A percentile compares a stretch with the other conserved stretches of the same genome.
phyloP scores from a whole-genome alignment of 2,113 vertebrate species.

The Cryptomyrus ogoouensis region DNA sequence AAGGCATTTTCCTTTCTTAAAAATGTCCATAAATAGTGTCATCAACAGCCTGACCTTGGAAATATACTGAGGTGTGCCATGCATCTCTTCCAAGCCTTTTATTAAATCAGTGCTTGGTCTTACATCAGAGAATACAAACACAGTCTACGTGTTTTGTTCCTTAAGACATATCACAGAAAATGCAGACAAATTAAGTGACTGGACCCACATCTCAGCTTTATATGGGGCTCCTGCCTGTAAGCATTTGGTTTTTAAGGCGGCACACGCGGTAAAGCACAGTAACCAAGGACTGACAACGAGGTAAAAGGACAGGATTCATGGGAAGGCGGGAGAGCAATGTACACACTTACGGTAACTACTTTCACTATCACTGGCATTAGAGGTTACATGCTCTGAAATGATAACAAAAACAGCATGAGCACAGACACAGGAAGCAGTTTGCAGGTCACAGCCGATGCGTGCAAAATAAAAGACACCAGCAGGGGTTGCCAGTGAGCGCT shows the following conservation, averaged over 20 bases:
- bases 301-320: not conserved
- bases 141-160: not conserved
- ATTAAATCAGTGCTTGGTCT: not conserved
- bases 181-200: not conserved
- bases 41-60: not conserved
- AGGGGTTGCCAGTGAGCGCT: not conserved
- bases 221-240: not conserved
- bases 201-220: not conserved
- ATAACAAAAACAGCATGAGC: conserved; percentile 76
- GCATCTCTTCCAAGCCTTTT: not conserved
- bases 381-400: conserved; percentile 95
- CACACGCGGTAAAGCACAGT: not conserved
- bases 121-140: not conserved
- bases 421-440: conserved; percentile 44
- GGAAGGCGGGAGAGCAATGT: conserved; percentile 27
- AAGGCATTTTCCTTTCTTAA: not conserved
- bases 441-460: not conserved
- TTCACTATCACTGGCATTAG: conserved; percentile 98
- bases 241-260: not conserved
- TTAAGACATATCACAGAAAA: not conserved
- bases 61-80: not conserved
- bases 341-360: conserved; percentile 93
- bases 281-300: conserved; percentile 5
- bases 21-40: not conserved
- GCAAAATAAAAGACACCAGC: not conserved